Percentiles rank a stretch among this genome's conserved stretches.
Evolutionary conservation across 1,140 invertebrate species (phyloP).

Genomic region (Hydropsyche tenuis): DNA sequence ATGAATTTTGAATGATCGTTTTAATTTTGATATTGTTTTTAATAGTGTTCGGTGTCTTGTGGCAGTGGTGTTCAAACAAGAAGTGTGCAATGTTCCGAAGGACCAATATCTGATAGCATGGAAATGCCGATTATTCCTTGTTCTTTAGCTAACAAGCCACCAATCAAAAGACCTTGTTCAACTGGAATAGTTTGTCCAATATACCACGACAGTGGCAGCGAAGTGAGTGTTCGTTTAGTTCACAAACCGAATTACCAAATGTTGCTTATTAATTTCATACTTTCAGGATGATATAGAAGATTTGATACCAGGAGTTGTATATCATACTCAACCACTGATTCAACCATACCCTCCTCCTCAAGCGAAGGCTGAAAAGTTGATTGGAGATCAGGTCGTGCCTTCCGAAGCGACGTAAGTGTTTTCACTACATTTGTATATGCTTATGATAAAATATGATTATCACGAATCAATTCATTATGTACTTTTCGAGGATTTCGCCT

Average conservation of each 20-base stretch:
- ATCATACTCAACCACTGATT: constrained; percentile 71
- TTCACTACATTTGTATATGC: not conserved
- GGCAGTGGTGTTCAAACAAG: constrained; percentile 83
- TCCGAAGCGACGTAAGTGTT: constrained; percentile 77
- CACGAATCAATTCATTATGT: too few species aligned
- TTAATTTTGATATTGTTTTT: constrained; percentile 40
- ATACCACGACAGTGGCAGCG: constrained; percentile 52
- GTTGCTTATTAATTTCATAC: not conserved
- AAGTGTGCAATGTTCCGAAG: constrained; percentile 79
- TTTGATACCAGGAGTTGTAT: constrained; percentile 61
- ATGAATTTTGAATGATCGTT: too few species aligned
- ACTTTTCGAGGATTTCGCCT: not conserved
- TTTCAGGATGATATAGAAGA: constrained; percentile 62
- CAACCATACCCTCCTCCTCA: constrained; percentile 73
- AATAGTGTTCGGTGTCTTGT: constrained; percentile 86
- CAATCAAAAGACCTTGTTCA: constrained; percentile 68
- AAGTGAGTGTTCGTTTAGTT: not conserved
- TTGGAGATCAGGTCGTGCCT: constrained; percentile 72
- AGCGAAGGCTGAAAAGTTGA: constrained; percentile 70
- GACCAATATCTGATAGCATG: constrained; percentile 49
- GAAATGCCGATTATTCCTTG: constrained; percentile 54
- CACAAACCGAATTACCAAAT: not conserved
- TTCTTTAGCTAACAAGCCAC: constrained; percentile 65
- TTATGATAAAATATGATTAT: constrained; percentile 3
- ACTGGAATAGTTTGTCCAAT: constrained; percentile 70